These are phyloP conservation scores for Notospermus geniculatus DNA, from an alignment of 1,140 invertebrate species.

Conservation along the genomic window DNA sequence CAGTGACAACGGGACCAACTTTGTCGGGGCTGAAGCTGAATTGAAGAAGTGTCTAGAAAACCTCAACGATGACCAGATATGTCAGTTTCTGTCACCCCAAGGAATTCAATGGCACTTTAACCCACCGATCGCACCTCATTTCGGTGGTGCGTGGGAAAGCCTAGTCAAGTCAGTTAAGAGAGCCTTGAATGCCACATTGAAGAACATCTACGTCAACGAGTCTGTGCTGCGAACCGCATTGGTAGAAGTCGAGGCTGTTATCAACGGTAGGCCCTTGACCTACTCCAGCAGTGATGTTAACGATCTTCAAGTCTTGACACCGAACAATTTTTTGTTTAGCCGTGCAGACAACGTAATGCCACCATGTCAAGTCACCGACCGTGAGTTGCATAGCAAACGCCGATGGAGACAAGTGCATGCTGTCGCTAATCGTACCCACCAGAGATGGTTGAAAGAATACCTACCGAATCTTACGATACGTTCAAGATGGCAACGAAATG, in stretches of 20 bases:
- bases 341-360: conserved; percentile 2
- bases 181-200: conserved; percentile 1
- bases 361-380: too few species aligned
- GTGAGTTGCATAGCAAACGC: too few species aligned
- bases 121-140: conserved; percentile 8
- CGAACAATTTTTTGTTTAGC: conserved; percentile 32
- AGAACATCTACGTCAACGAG: background rate
- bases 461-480: too few species aligned
- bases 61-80: background rate
- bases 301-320: conserved; percentile 32
- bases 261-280: conserved; percentile 33
- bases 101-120: conserved; percentile 9
- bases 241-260: conserved; percentile 22
- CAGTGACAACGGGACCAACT: conserved; percentile 22
- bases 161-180: conserved; percentile 14
- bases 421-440: too few species aligned
- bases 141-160: conserved; percentile 5
- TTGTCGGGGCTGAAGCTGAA: conserved; percentile 15
- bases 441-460: too few species aligned
- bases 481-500: too few species aligned
- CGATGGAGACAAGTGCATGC: too few species aligned
- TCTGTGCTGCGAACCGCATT: conserved; percentile 21
- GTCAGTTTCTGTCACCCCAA: background rate
- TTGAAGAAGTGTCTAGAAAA: background rate
- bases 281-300: conserved; percentile 31